Evolutionary conservation across 2,888 invertebrate species (phyloP).

Genomic region (Halictus quadricinctus): DNA sequence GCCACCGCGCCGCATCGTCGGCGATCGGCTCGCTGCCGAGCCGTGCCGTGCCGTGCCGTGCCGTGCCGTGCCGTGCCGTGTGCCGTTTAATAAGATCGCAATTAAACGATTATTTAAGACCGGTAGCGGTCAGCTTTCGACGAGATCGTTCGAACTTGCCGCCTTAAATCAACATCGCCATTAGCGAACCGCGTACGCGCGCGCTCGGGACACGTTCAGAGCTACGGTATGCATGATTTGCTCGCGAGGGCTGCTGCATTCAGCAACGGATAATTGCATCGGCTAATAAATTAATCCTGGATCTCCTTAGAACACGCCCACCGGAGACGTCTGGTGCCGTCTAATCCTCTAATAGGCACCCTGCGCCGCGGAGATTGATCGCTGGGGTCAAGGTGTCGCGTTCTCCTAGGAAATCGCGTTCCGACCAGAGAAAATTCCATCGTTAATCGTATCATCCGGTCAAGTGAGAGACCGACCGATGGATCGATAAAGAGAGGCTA

Average conservation of each 20-base stretch:
- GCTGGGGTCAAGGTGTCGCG: conserved; percentile 58
- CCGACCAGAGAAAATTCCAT: conserved; percentile 30
- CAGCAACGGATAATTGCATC: conserved; percentile 79
- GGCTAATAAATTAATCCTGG: conserved; percentile 78
- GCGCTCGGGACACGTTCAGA: conserved; percentile 31
- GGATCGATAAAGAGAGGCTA: neutral
- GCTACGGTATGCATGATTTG: conserved; percentile 35
- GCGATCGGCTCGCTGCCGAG: neutral
- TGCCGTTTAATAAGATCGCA: conserved; percentile 64
- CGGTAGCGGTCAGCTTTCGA: conserved; percentile 68
- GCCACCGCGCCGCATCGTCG: neutral
- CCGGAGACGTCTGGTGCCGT: conserved; percentile 67
- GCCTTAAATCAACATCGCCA: conserved; percentile 63
- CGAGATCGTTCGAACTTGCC: conserved; percentile 40
- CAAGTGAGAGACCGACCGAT: neutral
- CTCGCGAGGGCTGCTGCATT: conserved; percentile 59
- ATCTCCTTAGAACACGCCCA: conserved; percentile 78
- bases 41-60: conserved; percentile 5
- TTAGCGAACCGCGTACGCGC: conserved; percentile 19
- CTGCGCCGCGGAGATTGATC: conserved; percentile 54
- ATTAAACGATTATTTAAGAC: conserved; percentile 77
- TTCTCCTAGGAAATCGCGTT: neutral
- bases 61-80: conserved; percentile 13
- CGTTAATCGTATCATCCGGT: conserved; percentile 18
- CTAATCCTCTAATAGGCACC: conserved; percentile 73